Evolutionary conservation across 1,140 invertebrate genomes (phyloP).

Genomic region (Drosophila albomicans): DNA sequence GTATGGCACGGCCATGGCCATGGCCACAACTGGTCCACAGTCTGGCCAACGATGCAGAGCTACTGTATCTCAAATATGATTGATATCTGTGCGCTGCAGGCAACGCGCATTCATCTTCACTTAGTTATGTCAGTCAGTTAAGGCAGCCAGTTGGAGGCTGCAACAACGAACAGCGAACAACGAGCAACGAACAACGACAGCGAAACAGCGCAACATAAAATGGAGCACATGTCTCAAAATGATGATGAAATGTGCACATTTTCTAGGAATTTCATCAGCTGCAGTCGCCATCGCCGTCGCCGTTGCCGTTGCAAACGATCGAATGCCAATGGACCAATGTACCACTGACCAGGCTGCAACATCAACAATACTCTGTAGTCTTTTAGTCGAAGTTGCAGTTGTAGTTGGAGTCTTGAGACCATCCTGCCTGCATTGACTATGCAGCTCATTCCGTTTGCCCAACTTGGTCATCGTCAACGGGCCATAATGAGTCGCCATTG

Average conservation of each 20-base stretch:
- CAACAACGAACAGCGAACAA: too few relatives aligned
- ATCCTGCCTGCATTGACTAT: slow-evolving; percentile 59
- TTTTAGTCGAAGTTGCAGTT: background rate
- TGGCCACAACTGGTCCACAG: slow-evolving; percentile 13
- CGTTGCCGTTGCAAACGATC: slow-evolving; percentile 1
- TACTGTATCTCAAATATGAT: slow-evolving; percentile 82
- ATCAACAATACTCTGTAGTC: slow-evolving; percentile 4
- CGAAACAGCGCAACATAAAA: slow-evolving; percentile 51
- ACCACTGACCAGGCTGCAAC: slow-evolving; percentile 21
- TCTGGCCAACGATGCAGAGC: slow-evolving; percentile 30
- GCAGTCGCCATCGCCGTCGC: slow-evolving; percentile 32
- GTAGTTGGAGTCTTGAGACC: slow-evolving; percentile 31
- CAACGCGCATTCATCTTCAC: slow-evolving; percentile 81
- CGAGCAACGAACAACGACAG: too few relatives aligned
- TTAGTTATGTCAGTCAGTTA: slow-evolving; percentile 84
- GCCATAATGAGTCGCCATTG: slow-evolving; percentile 73
- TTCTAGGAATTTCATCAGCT: slow-evolving; percentile 76
- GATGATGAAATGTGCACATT: slow-evolving; percentile 84
- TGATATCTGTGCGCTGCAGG: slow-evolving; percentile 75
- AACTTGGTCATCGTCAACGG: slow-evolving; percentile 74
- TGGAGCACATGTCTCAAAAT: slow-evolving; percentile 84
- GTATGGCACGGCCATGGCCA: slow-evolving; percentile 76
- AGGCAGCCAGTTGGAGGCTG: slow-evolving; percentile 50
- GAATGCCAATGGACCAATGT: slow-evolving; percentile 34
- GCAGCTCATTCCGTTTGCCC: slow-evolving; percentile 80